Evolutionary conservation across 2,888 invertebrate genomes (phyloP).

Genomic region (Abrostola triplasia): DNA sequence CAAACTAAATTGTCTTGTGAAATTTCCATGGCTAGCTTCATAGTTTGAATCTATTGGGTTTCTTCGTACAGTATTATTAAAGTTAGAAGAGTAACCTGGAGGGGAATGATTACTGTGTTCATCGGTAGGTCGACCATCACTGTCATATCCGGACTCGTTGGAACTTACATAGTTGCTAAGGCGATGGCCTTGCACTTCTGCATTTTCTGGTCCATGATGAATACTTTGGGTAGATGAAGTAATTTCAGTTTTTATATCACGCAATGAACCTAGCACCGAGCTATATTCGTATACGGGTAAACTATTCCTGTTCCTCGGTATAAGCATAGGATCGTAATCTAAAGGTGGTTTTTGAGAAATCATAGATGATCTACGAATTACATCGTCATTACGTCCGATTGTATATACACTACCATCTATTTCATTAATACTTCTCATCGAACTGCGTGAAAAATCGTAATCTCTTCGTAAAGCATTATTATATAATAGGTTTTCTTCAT

Average conservation of each 20-base stretch:
- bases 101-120: slow-evolving; percentile 87
- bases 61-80: slow-evolving; percentile 72
- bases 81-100: slow-evolving; percentile 84
- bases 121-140: slow-evolving; percentile 90
- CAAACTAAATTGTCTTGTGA: slow-evolving; percentile 81
- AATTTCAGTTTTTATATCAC: slow-evolving; percentile 80
- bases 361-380: slow-evolving; percentile 81
- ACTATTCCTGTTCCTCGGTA: slow-evolving; percentile 85
- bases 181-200: slow-evolving; percentile 89
- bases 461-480: slow-evolving; percentile 78
- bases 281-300: slow-evolving; percentile 84
- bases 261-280: slow-evolving; percentile 77
- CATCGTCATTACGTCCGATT: slow-evolving; percentile 73
- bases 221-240: slow-evolving; percentile 85
- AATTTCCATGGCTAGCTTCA: slow-evolving; percentile 75
- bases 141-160: slow-evolving; percentile 95
- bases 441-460: slow-evolving; percentile 78
- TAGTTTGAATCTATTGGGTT: slow-evolving; percentile 66
- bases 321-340: slow-evolving; percentile 85
- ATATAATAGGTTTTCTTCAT: slow-evolving; percentile 81
- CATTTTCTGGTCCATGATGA: slow-evolving; percentile 86
- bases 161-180: slow-evolving; percentile 93
- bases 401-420: slow-evolving; percentile 73
- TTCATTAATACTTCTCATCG: slow-evolving; percentile 82
- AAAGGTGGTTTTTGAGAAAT: slow-evolving; percentile 80